Evolutionary conservation across 2,113 vertebrate species (phyloP), one percentile per base, ranked within the genome.

Genomic region (Tympanuchus pallidicinctus): DNA sequence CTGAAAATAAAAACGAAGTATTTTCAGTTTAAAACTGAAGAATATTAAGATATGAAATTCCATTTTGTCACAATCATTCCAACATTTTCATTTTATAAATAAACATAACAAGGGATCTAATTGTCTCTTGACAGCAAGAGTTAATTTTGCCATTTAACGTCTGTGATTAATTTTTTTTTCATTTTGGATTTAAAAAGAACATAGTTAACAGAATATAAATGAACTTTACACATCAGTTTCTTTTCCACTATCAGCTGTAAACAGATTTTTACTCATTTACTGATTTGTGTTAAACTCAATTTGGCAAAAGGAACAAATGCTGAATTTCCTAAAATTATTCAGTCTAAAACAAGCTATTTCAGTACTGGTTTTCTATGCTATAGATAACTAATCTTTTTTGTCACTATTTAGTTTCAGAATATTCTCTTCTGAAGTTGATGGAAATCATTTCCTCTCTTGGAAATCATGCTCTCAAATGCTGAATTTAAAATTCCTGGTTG

Each of bases 1-100:
- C 99, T 99, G 80, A 66, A 76, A 87, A 57, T n/a, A 82, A 81
- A 50, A 43, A 30, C 12, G 60, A 30, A 81, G 48, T 25, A 15
- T 32, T 17, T 86, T 80, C 52, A n/a, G 40, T 74, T 86, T 47
- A 36, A 85, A 64, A 52, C 38, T 15, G 3, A 85, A 47, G 32
- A 71, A 13, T 47, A 38, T 6, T 30, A 78, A 71, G 11, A 22
- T n/a, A 59, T 47, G 45, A 48, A 66, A 91, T 83, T 38, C 8
- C 13, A 52, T 85, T 82, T 63, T 4, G 20, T 42, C 20, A 60
- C 21, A 42, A 65, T 56, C 28, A 72, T 52, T 20, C 6, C 17
- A 80, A 19, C 12, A 66, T 79, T 0, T 11, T 27, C 17, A 74
- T 38, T 45, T 12, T 80, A 8, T 76, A 77, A 76, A 70, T 42